phyloP scores from a whole-genome alignment of 1,140 invertebrate species.

The Drosophila guanche region DNA sequence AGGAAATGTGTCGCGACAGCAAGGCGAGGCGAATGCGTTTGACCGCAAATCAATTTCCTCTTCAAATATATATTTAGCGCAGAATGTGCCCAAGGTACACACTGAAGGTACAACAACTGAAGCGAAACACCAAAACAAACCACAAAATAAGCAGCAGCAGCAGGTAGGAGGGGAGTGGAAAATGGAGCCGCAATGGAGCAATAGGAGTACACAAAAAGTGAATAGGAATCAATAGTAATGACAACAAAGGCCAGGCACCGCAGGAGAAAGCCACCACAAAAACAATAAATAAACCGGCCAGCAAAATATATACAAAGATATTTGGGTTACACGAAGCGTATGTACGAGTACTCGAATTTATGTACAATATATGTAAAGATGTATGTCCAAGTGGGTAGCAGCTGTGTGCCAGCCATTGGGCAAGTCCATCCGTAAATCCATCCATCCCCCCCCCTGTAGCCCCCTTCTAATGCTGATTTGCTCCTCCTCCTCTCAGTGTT shows the following conservation, averaged over 20 bases:
- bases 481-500: conserved; percentile 2
- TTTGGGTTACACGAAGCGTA: conserved; percentile 5
- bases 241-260: conserved; percentile 1
- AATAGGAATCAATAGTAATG: conserved; percentile 17
- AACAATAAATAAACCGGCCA: conserved; percentile 34
- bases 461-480: not conserved
- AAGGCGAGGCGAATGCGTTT: not conserved
- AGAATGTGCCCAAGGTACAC: conserved; percentile 50
- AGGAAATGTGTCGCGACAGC: conserved; percentile 25
- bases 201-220: not conserved
- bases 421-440: not conserved
- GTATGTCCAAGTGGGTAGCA: not conserved
- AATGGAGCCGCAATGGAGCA: not conserved
- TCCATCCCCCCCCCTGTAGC: not conserved
- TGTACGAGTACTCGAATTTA: not conserved
- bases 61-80: conserved; percentile 73
- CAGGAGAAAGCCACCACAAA: conserved; percentile 14
- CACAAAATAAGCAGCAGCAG: conserved; percentile 32
- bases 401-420: conserved; percentile 12
- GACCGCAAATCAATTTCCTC: conserved; percentile 72
- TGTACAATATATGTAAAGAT: not conserved
- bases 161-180: not conserved
- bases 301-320: not conserved
- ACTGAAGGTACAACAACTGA: conserved; percentile 6
- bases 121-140: not conserved